Base-by-base conservation (phyloP, 2,888 invertebrate species). In the Eupithecia abbreviata region DNA sequence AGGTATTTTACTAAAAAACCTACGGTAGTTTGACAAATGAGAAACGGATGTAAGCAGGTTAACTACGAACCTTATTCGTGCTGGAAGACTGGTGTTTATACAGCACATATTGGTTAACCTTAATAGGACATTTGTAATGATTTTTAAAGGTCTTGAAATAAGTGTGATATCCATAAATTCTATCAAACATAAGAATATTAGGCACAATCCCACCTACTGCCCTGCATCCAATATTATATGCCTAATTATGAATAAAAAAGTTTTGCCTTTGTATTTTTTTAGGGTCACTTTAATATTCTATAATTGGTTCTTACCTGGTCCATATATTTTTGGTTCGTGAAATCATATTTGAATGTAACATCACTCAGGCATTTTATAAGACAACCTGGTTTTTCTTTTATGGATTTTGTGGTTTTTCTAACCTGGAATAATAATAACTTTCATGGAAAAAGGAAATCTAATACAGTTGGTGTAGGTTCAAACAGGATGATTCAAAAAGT, bases 271-370 rank as follows among this genome's bases (percentile, higher is more conserved):
- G 30, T 30, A 30, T 30, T 30, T 30, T 30, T 30, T 30, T 30
- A 30, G 30, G 30, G 1, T 30, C 30, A 30, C 30, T 30, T 30
- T 30, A 30, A 30, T 30, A 30, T 51, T 51, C 51, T n/a, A 45
- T 47, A 3, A 47, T 47, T 18, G 55, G 55, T 58, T 18, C 43
- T 45, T 72, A 55, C 55, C 43, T 71, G 43, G 66, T 71, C 70
- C 75, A 73, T 70, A 49, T 12, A 49, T 73, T 73, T 71, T 73
- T 71, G 18, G 73, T 71, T 67, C 51, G 67, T n/a, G 70, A 62
- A 47, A 68, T 42, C 12, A 10, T 47, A 58, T 72, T 74, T 18
- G 58, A 15, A 58, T 15, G 3, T 4, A 67, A 41, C 6, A 71
- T 55, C 49, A 66, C n/a, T 45, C 55, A 74, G 42, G 41, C 72